These are phyloP conservation scores for Oligia latruncula DNA, from an alignment of 2,888 invertebrate genomes.

Conservation along the genomic window DNA sequence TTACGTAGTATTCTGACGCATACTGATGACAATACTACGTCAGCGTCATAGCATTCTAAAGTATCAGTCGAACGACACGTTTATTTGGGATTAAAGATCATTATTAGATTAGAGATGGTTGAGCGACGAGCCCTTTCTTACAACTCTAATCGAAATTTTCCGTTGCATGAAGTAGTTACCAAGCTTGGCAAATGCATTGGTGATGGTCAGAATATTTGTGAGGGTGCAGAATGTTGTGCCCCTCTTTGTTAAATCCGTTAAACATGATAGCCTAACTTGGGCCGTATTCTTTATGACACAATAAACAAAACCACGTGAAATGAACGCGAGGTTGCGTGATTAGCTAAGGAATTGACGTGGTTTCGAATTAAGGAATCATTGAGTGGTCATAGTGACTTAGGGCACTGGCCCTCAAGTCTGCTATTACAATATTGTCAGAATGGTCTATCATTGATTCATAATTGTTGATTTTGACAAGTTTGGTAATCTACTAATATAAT, in stretches of 20 bases:
- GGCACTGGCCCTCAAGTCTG: too few relatives aligned
- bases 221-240: too few relatives aligned
- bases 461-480: too few relatives aligned
- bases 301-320: neutral
- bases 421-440: too few relatives aligned
- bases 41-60: slow-evolving; percentile 26
- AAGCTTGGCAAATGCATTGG: neutral
- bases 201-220: neutral
- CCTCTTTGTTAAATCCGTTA: too few relatives aligned
- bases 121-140: neutral
- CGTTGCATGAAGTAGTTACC: neutral
- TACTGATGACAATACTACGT: slow-evolving; percentile 28
- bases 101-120: slow-evolving; percentile 12
- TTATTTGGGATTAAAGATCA: slow-evolving; percentile 25
- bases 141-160: neutral
- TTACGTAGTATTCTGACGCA: slow-evolving; percentile 26
- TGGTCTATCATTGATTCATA: too few relatives aligned
- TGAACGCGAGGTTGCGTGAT: too few relatives aligned
- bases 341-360: neutral
- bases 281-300: neutral
- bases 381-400: neutral
- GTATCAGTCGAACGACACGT: slow-evolving; percentile 6
- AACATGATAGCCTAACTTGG: neutral
- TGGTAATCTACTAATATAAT: too few relatives aligned
- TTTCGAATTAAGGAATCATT: neutral